Evolutionary conservation across 2,888 invertebrate genomes (phyloP).

Genomic region (Imbricaverruca yamaguchii): DNA sequence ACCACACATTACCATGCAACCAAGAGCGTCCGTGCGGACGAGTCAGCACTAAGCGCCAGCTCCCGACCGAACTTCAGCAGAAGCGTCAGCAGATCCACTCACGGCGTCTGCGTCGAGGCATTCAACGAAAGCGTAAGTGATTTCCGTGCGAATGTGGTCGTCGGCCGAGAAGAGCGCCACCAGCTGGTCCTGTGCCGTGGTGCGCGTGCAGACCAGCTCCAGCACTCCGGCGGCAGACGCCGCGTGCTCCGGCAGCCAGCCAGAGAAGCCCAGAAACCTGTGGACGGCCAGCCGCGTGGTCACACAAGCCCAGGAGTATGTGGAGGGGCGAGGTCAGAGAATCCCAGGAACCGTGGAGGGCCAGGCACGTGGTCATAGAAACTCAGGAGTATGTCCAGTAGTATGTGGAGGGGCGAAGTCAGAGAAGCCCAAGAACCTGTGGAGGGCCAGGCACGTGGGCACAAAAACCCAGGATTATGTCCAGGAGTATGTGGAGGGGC

Average conservation of each 20-base stretch:
- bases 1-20: too few relatives aligned
- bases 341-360: conserved; percentile 42
- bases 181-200: conserved; percentile 60
- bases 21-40: too few relatives aligned
- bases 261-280: conserved; percentile 45
- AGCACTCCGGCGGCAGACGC: conserved; percentile 61
- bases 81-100: neutral
- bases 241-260: conserved; percentile 58
- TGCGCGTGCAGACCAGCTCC: conserved; percentile 54
- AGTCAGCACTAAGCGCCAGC: too few relatives aligned
- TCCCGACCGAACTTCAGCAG: too few relatives aligned
- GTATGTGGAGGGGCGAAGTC: too few relatives aligned
- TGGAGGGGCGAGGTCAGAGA: conserved; percentile 35
- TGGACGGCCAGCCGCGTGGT: too few relatives aligned
- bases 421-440: conserved; percentile 42
- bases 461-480: too few relatives aligned
- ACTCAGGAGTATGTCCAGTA: too few relatives aligned
- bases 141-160: conserved; percentile 50
- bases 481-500: too few relatives aligned
- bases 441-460: too few relatives aligned
- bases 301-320: too few relatives aligned
- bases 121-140: conserved; percentile 78
- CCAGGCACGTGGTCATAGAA: too few relatives aligned
- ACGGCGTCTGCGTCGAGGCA: conserved; percentile 55
- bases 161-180: conserved; percentile 64